Percentiles rank a stretch among this genome's conserved stretches.
phyloP scores from a whole-genome alignment of 2,888 invertebrate species.

The Synanthedon formicaeformis region DNA sequence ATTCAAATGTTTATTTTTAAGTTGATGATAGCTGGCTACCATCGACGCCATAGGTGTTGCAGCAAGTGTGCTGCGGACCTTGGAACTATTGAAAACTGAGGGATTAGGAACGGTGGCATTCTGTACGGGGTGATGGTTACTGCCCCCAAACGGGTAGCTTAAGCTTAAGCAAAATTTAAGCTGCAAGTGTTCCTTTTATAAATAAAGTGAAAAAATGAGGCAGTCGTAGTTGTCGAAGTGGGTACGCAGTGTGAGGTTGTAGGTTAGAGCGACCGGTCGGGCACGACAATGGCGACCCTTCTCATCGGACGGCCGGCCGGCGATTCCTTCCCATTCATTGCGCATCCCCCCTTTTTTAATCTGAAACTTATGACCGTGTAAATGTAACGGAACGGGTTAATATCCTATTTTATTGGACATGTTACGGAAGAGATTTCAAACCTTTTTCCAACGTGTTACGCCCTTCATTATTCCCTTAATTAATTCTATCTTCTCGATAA shows the following conservation, averaged over 20 bases:
- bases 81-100: too few relatives aligned
- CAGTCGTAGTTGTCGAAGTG: conserved; percentile 2
- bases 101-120: too few relatives aligned
- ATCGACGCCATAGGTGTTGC: too few relatives aligned
- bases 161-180: too few relatives aligned
- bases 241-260: conserved; percentile 6
- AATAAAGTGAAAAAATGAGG: not conserved
- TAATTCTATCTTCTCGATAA: too few relatives aligned
- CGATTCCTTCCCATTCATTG: conserved; percentile 34
- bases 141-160: too few relatives aligned
- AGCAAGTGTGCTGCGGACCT: too few relatives aligned
- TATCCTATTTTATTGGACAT: conserved; percentile 50
- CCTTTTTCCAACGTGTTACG: not conserved
- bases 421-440: conserved; percentile 14
- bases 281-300: conserved; percentile 29
- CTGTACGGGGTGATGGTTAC: too few relatives aligned
- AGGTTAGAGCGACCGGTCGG: conserved; percentile 12
- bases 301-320: conserved; percentile 25
- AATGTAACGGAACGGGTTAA: conserved; percentile 50
- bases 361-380: conserved; percentile 60
- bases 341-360: conserved; percentile 44
- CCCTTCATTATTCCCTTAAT: not conserved
- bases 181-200: not conserved
- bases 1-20: too few relatives aligned
- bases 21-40: too few relatives aligned